Evolutionary conservation across 2,888 invertebrate genomes (phyloP).

Genomic region (Athrips mouffetella): DNA sequence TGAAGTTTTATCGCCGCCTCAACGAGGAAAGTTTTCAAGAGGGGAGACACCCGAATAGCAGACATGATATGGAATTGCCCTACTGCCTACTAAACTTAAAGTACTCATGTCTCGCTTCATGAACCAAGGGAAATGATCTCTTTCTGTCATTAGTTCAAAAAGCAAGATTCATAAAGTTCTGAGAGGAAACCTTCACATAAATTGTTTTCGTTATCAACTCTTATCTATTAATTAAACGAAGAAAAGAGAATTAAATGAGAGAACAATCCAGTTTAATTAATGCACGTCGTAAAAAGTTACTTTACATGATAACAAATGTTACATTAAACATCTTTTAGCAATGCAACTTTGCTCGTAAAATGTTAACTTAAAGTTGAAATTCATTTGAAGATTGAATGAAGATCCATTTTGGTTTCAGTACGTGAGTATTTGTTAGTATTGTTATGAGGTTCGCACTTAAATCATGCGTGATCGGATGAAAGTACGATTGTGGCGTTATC

Average conservation of each 20-base stretch:
- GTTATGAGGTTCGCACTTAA: conserved; percentile 63
- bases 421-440: conserved; percentile 43
- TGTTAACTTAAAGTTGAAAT: conserved; percentile 8
- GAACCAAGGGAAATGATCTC: neutral
- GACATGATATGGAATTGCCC: conserved; percentile 5
- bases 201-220: conserved; percentile 6
- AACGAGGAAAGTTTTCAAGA: conserved; percentile 16
- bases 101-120: neutral
- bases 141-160: neutral
- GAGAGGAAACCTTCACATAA: neutral
- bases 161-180: neutral
- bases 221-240: conserved; percentile 19
- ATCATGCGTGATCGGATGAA: conserved; percentile 71
- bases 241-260: conserved; percentile 19
- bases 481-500: conserved; percentile 63
- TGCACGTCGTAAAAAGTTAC: conserved; percentile 18
- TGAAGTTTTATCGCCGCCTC: conserved; percentile 25
- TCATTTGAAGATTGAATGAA: neutral
- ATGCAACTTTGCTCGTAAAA: neutral
- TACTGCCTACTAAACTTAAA: conserved; percentile 1
- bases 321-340: conserved; percentile 13
- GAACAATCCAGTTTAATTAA: conserved; percentile 24
- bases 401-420: conserved; percentile 30
- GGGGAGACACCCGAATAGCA: neutral
- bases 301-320: conserved; percentile 24